Conservation (phyloP, 37 sponge, comb jelly and placozoan genomes). For the Eunapius fragilis region DNA sequence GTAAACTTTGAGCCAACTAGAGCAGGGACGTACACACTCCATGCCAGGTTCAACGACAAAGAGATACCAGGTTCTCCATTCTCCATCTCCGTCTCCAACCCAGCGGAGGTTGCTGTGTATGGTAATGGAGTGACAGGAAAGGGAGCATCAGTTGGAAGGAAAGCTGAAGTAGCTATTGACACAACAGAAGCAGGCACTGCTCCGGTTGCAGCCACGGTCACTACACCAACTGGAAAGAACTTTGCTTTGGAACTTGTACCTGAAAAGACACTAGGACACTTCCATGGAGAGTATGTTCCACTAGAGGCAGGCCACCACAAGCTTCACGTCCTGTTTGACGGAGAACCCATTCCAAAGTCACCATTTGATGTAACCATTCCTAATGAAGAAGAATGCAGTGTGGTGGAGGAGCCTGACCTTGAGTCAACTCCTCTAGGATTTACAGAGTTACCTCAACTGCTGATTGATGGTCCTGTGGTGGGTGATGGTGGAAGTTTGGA, state of each 20-base stretch:
- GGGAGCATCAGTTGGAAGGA: constrained; percentile 32
- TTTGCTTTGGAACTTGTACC: constrained; percentile 2
- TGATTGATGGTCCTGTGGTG: no score
- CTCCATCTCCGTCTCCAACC: constrained; percentile 59
- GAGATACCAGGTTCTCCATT: constrained; percentile 71
- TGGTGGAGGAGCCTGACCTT: constrained; percentile 3
- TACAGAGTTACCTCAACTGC: no score
- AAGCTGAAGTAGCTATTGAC: constrained; percentile 47
- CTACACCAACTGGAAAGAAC: constrained; percentile 28
- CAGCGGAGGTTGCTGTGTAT: constrained; percentile 27
- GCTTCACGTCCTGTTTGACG: constrained; percentile 56
- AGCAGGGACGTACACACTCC: constrained; percentile 50
- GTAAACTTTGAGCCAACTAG: constrained; percentile 23
- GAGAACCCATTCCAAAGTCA: constrained; percentile 57
- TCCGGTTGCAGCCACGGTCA: constrained; percentile 44
- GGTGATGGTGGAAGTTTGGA: no score
- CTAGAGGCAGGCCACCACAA: constrained; percentile 42
- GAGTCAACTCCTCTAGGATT: no score
- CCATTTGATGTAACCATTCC: no score
- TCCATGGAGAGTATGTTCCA: constrained; percentile 24
- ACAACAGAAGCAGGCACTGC: constrained; percentile 53
- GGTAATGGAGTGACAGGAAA: constrained; percentile 9
- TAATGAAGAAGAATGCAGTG: no score
- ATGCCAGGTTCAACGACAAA: constrained; percentile 36
- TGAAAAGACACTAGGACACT: background rate